Conservation (phyloP, 1,140 invertebrate genomes). For the Bactericera cockerelli region DNA sequence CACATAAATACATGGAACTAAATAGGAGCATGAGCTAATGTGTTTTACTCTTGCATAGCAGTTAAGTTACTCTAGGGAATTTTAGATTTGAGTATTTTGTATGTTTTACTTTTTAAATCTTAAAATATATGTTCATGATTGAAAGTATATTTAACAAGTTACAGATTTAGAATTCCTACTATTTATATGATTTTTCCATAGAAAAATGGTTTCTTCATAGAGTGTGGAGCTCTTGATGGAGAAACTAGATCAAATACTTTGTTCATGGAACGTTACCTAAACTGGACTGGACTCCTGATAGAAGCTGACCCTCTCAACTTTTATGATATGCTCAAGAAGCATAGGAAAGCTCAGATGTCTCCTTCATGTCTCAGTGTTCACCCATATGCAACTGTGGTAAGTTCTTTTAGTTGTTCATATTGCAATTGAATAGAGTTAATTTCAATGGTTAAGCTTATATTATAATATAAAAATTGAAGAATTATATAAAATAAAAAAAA, state of each 20-base stretch:
- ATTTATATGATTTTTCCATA: slow-evolving; percentile 21
- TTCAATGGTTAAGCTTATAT: too few species aligned
- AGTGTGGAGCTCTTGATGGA: slow-evolving; percentile 37
- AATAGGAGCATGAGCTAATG: too few species aligned
- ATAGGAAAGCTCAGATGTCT: slow-evolving; percentile 30
- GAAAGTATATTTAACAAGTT: too few species aligned
- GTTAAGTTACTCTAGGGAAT: too few species aligned
- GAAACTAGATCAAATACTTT: slow-evolving; percentile 36
- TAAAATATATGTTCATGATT: too few species aligned
- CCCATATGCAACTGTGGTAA: slow-evolving; percentile 30
- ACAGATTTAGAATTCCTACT: too few species aligned
- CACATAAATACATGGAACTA: too few species aligned
- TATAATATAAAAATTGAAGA: too few species aligned
- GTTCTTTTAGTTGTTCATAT: slow-evolving; percentile 27
- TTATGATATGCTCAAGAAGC: slow-evolving; percentile 29
- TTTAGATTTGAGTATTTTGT: too few species aligned
- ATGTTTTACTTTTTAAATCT: too few species aligned
- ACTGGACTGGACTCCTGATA: slow-evolving; percentile 36
- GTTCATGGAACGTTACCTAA: slow-evolving; percentile 30
- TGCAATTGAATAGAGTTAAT: slow-evolving; percentile 3
- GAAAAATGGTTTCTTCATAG: slow-evolving; percentile 36
- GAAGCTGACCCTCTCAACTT: slow-evolving; percentile 38
- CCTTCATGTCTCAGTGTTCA: slow-evolving; percentile 31
- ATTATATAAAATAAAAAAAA: too few species aligned
- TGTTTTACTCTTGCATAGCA: too few species aligned